A percentile compares a stretch with the other conserved stretches of the same genome.
These are phyloP conservation scores for Drosophila fuyamai DNA, from an alignment of 1,140 invertebrate genomes.

Conservation along the genomic window DNA sequence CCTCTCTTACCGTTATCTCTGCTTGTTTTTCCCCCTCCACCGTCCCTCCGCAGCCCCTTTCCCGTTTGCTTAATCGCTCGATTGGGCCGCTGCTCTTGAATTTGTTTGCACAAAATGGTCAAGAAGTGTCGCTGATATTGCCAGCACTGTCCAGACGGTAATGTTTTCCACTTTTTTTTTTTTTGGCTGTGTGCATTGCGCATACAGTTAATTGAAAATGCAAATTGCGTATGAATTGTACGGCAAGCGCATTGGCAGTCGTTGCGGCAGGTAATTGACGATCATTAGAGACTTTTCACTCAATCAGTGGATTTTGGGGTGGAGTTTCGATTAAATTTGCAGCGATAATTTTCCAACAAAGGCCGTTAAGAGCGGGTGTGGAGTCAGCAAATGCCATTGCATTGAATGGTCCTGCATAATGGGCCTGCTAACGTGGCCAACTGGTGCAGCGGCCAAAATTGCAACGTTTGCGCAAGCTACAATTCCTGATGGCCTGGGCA, in stretches of 20 bases:
- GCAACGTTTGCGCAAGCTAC: constrained; percentile 41
- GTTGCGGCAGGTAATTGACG: constrained; percentile 49
- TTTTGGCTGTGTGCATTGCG: constrained; percentile 12
- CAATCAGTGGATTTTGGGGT: constrained; percentile 50
- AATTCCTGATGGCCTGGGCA: constrained; percentile 5
- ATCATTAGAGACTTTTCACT: constrained; percentile 58
- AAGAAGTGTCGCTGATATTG: constrained; percentile 62
- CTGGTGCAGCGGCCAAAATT: constrained; percentile 49
- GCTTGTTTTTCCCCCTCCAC: constrained; percentile 19
- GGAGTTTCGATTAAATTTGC: constrained; percentile 47
- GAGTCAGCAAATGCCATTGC: constrained; percentile 39
- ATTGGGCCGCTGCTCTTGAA: constrained; percentile 38
- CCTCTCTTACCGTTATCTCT: constrained; percentile 7
- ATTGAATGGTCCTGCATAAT: constrained; percentile 51
- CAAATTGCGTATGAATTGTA: constrained; percentile 64
- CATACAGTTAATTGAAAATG: constrained; percentile 77
- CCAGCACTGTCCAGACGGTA: constrained; percentile 7
- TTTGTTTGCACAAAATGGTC: constrained; percentile 66
- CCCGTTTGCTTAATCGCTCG: constrained; percentile 53
- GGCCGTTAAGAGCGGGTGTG: constrained; percentile 15
- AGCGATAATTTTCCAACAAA: constrained; percentile 45
- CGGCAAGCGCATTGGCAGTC: constrained; percentile 9
- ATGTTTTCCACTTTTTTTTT: constrained; percentile 5
- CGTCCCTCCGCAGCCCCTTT: neutral
- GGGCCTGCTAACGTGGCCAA: constrained; percentile 47